Percentiles rank a stretch among this genome's conserved stretches.
Conservation (phyloP, 2,888 invertebrate species). For the Eupithecia vulgata region DNA sequence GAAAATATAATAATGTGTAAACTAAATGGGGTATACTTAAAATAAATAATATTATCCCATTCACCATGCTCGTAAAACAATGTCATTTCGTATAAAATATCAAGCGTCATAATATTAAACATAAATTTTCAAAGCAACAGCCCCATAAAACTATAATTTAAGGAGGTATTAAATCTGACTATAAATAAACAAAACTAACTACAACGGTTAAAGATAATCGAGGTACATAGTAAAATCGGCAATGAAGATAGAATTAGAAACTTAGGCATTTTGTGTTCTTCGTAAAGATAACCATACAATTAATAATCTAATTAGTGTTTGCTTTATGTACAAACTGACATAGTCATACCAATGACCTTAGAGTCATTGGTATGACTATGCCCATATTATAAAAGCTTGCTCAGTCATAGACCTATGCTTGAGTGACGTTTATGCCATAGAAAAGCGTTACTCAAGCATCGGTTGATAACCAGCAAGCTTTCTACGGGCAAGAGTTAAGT, state of each 20-base stretch:
- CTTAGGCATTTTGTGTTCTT: neutral
- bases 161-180: slow-evolving; percentile 13
- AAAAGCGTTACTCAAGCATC: too few relatives aligned
- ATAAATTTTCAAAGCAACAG: slow-evolving; percentile 51
- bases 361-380: too few relatives aligned
- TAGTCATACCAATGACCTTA: too few relatives aligned
- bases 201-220: neutral
- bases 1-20: slow-evolving; percentile 49
- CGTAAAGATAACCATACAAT: neutral
- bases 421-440: too few relatives aligned
- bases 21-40: slow-evolving; percentile 51
- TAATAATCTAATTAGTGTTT: neutral
- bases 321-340: too few relatives aligned
- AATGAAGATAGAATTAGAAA: neutral
- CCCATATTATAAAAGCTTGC: too few relatives aligned
- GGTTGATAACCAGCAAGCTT: too few relatives aligned
- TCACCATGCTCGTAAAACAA: slow-evolving; percentile 52
- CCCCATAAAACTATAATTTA: slow-evolving; percentile 43
- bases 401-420: too few relatives aligned
- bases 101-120: slow-evolving; percentile 24
- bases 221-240: neutral
- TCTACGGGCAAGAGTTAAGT: too few relatives aligned
- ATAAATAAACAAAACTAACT: slow-evolving; percentile 11
- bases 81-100: slow-evolving; percentile 24
- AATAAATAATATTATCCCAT: slow-evolving; percentile 47